Evolutionary conservation across 2,113 vertebrate genomes (phyloP).

Genomic region (Petrocephalus microphthalmus): DNA sequence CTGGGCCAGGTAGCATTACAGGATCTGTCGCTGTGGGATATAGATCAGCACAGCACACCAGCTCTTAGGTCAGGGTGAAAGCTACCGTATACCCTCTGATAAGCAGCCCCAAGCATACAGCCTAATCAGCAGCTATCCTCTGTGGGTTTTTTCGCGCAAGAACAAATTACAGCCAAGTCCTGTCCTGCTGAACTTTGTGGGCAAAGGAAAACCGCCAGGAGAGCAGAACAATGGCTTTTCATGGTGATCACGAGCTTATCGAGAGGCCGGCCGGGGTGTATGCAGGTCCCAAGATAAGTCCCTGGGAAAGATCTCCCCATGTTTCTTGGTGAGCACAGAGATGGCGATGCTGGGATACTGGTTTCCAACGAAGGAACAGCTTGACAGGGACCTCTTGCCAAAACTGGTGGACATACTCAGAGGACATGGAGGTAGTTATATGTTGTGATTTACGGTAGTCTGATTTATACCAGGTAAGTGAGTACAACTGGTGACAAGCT

Average conservation of each 20-base stretch:
- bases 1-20: background rate
- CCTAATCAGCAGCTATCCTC: background rate
- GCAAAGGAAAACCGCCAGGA: background rate
- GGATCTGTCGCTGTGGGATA: background rate
- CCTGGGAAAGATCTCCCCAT: background rate
- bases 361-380: no score
- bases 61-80: background rate
- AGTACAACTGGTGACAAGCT: background rate
- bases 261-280: background rate
- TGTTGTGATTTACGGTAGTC: background rate
- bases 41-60: background rate
- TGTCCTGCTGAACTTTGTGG: background rate
- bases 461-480: background rate
- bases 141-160: background rate
- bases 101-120: background rate
- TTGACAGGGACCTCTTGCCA: background rate
- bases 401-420: background rate
- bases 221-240: background rate
- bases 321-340: background rate
- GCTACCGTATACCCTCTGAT: background rate
- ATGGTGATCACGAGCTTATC: background rate
- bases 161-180: background rate
- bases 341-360: no score
- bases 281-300: background rate
- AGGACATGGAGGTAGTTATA: background rate